Evolutionary conservation across 2,113 vertebrate species (phyloP).

Genomic region (Acrocephalus kingi): DNA sequence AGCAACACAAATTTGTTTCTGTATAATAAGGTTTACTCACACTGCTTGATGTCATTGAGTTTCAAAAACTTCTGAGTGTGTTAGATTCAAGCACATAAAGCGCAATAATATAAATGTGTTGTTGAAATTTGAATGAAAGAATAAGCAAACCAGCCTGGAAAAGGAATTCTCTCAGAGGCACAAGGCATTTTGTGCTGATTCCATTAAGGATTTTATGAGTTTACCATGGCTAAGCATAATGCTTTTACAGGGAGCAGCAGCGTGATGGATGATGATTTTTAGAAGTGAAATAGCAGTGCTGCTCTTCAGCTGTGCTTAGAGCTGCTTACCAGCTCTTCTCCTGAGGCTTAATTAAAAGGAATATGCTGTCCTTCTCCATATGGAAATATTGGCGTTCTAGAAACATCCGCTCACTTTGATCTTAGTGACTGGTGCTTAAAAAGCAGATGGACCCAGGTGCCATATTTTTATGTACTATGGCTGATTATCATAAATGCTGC

Average conservation of each 20-base stretch:
- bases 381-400: not conserved
- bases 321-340: slow-evolving; percentile 11
- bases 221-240: not conserved
- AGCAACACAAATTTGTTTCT: not conserved
- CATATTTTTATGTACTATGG: not conserved
- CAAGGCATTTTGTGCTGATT: not conserved
- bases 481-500: not conserved
- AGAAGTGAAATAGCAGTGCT: not conserved
- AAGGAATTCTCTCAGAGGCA: not conserved
- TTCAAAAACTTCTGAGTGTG: not conserved
- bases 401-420: not conserved
- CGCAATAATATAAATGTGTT: not conserved
- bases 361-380: not conserved
- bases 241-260: not conserved
- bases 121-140: not conserved
- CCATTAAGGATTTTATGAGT: slow-evolving; percentile 21
- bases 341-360: slow-evolving; percentile 31
- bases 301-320: not conserved
- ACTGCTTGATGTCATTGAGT: not conserved
- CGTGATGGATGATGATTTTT: not conserved
- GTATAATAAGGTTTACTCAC: not conserved
- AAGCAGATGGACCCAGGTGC: not conserved
- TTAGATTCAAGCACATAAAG: not conserved
- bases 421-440: not conserved
- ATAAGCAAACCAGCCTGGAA: not conserved